Conservation (phyloP, 2,888 invertebrate species). For the Phragmatobia fuliginosa region DNA sequence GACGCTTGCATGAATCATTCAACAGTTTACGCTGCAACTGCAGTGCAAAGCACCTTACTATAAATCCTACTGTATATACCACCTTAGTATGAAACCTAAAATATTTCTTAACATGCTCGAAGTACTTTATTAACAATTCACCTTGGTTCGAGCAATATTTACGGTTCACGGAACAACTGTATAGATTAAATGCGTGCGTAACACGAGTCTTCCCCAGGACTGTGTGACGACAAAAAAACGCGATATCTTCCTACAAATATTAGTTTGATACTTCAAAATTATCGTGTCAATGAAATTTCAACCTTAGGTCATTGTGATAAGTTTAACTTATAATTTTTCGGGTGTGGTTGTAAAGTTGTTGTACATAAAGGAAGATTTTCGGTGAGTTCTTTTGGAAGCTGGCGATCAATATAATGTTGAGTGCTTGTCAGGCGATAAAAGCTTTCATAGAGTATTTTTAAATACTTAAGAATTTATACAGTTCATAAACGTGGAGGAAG, state of each 20-base stretch:
- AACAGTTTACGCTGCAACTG: slow-evolving; percentile 52
- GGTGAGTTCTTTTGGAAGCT: slow-evolving; percentile 58
- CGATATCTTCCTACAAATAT: slow-evolving; percentile 57
- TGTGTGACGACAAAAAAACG: slow-evolving; percentile 55
- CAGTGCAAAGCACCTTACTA: slow-evolving; percentile 36
- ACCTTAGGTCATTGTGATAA: slow-evolving; percentile 42
- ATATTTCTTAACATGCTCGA: slow-evolving; percentile 45
- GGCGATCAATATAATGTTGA: slow-evolving; percentile 64
- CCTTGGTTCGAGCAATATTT: slow-evolving; percentile 54
- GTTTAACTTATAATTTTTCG: slow-evolving; percentile 6
- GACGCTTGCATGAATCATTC: slow-evolving; percentile 48
- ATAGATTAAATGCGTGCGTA: slow-evolving; percentile 60
- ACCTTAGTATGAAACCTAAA: slow-evolving; percentile 21
- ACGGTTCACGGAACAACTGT: slow-evolving; percentile 48
- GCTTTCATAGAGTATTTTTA: slow-evolving; percentile 42
- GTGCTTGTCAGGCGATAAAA: slow-evolving; percentile 61
- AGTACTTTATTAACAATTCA: slow-evolving; percentile 54
- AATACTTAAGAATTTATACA: slow-evolving; percentile 40
- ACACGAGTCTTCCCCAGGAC: slow-evolving; percentile 48
- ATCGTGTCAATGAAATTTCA: slow-evolving; percentile 24
- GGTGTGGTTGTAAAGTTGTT: slow-evolving; percentile 15
- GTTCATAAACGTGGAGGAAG: slow-evolving; percentile 30
- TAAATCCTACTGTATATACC: slow-evolving; percentile 39
- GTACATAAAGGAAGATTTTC: slow-evolving; percentile 52
- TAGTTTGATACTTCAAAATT: slow-evolving; percentile 29